Conservation (phyloP, 2,113 vertebrate species). For the Chloebia gouldiae region DNA sequence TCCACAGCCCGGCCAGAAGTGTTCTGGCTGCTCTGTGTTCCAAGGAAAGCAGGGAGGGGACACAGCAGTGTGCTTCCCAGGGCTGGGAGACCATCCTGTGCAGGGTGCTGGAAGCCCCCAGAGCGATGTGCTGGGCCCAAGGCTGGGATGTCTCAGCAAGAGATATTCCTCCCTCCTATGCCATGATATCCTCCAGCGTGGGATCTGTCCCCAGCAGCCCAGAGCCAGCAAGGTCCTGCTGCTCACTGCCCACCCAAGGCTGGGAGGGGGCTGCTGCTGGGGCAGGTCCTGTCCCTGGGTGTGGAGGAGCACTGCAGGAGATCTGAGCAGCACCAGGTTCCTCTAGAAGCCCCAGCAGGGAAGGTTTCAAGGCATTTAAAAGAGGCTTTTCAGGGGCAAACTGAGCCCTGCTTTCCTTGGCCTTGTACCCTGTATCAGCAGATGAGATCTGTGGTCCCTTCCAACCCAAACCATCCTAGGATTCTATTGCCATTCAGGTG, state of each 20-base stretch:
- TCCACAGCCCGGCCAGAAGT: neutral
- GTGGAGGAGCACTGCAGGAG: neutral
- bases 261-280: neutral
- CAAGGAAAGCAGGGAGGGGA: neutral
- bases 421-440: neutral
- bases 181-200: neutral
- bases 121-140: neutral
- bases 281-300: neutral
- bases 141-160: neutral
- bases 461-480: neutral
- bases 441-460: neutral
- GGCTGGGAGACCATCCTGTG: accelerated
- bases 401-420: neutral
- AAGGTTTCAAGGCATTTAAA: neutral
- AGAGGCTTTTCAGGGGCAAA: neutral
- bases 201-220: neutral
- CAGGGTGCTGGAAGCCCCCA: neutral
- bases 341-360: neutral
- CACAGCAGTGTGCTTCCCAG: accelerated
- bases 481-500: neutral
- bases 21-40: neutral
- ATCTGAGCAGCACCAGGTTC: neutral
- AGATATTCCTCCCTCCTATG: neutral
- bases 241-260: neutral
- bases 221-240: neutral